Evolutionary conservation across 2,797 vertebrate genomes (phyloP).

Genomic region (Prunella strophiata): DNA sequence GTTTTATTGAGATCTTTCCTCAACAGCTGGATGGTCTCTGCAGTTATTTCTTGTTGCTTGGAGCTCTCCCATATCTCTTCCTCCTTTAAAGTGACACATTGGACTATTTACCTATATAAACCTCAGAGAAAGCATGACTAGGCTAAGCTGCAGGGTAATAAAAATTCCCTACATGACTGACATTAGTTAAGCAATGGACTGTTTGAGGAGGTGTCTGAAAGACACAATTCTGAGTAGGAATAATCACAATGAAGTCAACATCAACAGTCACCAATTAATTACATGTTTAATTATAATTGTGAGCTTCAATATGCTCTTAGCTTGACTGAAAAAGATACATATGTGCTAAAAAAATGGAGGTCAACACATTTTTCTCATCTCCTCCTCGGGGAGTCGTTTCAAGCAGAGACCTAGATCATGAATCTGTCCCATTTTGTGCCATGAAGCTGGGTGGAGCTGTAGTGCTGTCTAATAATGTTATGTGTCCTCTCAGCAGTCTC

Average conservation of each 20-base stretch:
- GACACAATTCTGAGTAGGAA: background rate
- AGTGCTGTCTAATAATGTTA: background rate
- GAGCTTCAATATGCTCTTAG: background rate
- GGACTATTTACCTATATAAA: background rate
- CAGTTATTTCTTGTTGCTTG: background rate
- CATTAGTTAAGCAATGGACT: background rate
- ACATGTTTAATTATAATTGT: background rate
- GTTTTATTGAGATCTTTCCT: background rate
- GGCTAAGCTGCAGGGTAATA: background rate
- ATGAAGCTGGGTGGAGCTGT: constrained; percentile 22
- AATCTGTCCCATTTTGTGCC: background rate
- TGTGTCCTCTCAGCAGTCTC: background rate
- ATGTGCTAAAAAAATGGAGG: background rate
- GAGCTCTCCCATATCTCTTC: constrained; percentile 20
- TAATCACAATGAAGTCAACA: background rate
- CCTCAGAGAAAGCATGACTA: background rate
- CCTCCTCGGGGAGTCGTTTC: background rate
- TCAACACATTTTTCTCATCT: background rate
- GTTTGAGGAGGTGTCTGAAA: background rate
- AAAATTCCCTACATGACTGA: background rate
- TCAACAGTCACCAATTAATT: background rate
- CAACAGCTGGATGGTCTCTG: background rate
- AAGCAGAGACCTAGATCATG: background rate
- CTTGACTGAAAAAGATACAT: background rate
- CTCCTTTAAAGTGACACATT: constrained; percentile 38